phyloP scores from a whole-genome alignment of 2,797 vertebrate genomes.

The Parauchenoglanis punctatus region DNA sequence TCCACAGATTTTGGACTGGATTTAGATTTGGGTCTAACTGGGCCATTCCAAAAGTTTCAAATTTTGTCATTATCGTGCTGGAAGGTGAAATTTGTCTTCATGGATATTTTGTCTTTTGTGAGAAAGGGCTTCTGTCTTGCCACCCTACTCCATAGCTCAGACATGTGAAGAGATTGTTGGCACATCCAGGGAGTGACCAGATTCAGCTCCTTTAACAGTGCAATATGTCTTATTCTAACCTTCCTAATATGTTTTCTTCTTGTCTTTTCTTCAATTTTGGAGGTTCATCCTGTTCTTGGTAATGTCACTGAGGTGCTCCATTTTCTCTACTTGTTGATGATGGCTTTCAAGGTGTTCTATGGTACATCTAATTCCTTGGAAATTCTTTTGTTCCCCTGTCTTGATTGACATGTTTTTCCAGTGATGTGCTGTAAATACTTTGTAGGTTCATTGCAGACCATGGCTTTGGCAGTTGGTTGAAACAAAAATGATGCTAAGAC shows the following conservation, averaged over 20 bases:
- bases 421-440: not conserved
- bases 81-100: not conserved
- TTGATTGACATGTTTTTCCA: not conserved
- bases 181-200: not conserved
- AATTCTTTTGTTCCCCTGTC: not conserved
- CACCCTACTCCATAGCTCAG: not conserved
- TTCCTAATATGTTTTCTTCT: not conserved
- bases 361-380: not conserved
- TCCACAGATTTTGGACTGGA: not conserved
- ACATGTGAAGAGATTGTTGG: not conserved
- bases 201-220: not conserved
- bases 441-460: not conserved
- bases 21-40: not conserved
- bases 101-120: not conserved
- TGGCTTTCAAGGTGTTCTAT: not conserved
- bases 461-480: not conserved
- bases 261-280: not conserved
- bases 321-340: not conserved
- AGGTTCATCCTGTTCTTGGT: not conserved
- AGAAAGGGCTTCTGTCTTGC: not conserved
- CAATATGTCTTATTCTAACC: not conserved
- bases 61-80: not conserved
- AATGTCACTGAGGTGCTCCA: not conserved
- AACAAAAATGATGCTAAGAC: not conserved
- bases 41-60: not conserved